These are phyloP conservation scores for Amyelois transitella DNA, from an alignment of 1,140 invertebrate species.

Conservation along the genomic window DNA sequence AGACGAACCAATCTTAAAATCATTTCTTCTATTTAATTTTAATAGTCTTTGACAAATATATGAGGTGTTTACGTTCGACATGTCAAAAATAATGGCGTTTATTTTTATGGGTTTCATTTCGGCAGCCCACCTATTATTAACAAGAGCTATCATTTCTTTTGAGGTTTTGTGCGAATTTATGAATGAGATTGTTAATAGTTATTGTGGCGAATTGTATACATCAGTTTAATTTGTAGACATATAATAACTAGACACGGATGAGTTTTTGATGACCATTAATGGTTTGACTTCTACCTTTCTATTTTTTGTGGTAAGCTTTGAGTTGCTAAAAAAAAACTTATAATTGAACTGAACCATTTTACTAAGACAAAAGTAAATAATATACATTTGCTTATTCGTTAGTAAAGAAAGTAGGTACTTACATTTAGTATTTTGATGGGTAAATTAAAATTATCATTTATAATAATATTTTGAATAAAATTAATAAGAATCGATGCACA, in stretches of 20 bases:
- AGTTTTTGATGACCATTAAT: no score
- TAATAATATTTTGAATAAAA: neutral
- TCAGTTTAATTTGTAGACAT: neutral
- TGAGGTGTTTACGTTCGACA: conserved; percentile 54
- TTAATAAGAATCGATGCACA: neutral
- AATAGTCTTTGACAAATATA: conserved; percentile 33
- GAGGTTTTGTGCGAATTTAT: conserved; percentile 55
- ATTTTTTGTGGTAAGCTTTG: no score
- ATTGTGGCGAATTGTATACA: conserved; percentile 36
- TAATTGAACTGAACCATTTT: no score
- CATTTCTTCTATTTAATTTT: neutral
- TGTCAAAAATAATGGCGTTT: conserved; percentile 54
- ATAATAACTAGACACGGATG: no score
- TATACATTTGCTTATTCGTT: no score
- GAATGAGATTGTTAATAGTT: conserved; percentile 43
- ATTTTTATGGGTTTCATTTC: conserved; percentile 39
- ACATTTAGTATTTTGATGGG: no score
- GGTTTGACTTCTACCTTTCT: no score
- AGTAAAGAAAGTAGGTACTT: no score
- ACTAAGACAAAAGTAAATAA: no score
- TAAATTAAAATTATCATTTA: neutral
- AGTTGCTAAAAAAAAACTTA: no score
- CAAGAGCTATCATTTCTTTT: conserved; percentile 34
- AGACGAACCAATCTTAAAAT: no score
- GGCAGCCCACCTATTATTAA: conserved; percentile 52